Evolutionary conservation across 2,888 invertebrate genomes (phyloP), one percentile per base, ranked within the genome.

Genomic region (Nipponacmea schrenckii): DNA sequence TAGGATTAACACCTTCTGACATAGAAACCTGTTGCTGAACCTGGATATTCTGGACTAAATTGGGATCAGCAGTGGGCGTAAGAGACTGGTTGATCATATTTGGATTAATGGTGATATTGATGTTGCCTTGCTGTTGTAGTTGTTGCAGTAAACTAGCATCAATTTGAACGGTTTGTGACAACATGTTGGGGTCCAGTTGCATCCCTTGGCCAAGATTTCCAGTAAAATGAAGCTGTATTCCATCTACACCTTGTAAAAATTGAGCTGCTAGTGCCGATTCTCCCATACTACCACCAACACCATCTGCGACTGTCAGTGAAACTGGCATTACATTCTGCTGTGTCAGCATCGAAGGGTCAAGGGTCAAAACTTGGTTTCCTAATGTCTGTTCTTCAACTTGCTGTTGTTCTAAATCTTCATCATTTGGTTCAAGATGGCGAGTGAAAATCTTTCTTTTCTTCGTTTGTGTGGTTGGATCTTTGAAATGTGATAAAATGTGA

Each of bases 401-500:
- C 15, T 62, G 17, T n/a, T 56, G 50, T 20, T n/a, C 24, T 24
- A 27, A 24, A 46, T 27, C 62, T 46, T 26, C 48, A 20, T 68
- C 68, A 39, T 73, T 70, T 15, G 70, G 46, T 50, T 74, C 70
- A 12, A 72, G 69, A 46, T 73, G 70, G n/a, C 76, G 62, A 20
- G 72, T 24, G 20, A 71, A 73, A 31, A 67, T 69, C 48, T 73
- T 79, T 63, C 78, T 73, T 63, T 78, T 74, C 63, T 73, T 75
- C 39, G 39, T 39, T 24, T 20, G 56, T 0, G 74, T 66, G 10
- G 72, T 62, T 14, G 72, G 77, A 39, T 79, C 85, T 70, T 90
- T 91, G 69, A 89, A 88, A 77, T 92, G 92, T 8, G 90, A 89
- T 24, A 88, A 77, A 70, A 92, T 89, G 82, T 94, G 93, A 45